These are phyloP conservation scores for Cephus runcator DNA, from an alignment of 2,888 invertebrate species.

Conservation along the genomic window DNA sequence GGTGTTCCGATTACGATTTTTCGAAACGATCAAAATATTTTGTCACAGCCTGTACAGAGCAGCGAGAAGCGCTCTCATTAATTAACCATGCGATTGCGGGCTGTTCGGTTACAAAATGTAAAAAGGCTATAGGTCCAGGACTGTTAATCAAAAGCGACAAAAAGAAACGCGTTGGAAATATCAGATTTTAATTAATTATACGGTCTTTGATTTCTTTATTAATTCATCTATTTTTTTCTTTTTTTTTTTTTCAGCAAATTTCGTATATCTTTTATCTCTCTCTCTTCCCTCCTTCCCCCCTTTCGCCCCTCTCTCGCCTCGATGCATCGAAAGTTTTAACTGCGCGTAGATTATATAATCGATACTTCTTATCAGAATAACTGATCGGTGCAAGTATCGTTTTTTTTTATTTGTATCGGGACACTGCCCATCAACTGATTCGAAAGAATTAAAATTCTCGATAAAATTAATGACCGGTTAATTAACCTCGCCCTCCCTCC, in stretches of 20 bases:
- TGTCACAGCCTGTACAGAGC: not conserved
- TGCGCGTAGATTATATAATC: not conserved
- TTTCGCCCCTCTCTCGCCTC: not conserved
- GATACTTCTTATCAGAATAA: not conserved
- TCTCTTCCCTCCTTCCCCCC: not conserved
- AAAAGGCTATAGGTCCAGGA: not conserved
- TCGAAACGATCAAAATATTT: not conserved
- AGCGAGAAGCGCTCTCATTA: not conserved
- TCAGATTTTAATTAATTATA: not conserved
- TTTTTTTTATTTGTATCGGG: not conserved
- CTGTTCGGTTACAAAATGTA: not conserved
- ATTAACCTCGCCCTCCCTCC: not conserved
- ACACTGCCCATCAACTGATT: not conserved
- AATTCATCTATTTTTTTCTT: not conserved
- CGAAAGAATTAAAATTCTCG: not conserved
- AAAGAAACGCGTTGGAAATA: not conserved
- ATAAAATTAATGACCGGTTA: not conserved
- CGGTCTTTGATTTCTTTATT: not conserved
- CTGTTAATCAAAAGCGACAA: not conserved
- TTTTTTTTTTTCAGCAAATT: not conserved
- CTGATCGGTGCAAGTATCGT: not conserved
- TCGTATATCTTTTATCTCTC: not conserved
- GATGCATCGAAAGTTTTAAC: not conserved
- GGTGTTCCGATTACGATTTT: not conserved
- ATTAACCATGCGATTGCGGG: not conserved